Evolutionary conservation across 1,140 invertebrate species (phyloP), one percentile per base, ranked within the genome.

Genomic region (Habropoda laboriosa): DNA sequence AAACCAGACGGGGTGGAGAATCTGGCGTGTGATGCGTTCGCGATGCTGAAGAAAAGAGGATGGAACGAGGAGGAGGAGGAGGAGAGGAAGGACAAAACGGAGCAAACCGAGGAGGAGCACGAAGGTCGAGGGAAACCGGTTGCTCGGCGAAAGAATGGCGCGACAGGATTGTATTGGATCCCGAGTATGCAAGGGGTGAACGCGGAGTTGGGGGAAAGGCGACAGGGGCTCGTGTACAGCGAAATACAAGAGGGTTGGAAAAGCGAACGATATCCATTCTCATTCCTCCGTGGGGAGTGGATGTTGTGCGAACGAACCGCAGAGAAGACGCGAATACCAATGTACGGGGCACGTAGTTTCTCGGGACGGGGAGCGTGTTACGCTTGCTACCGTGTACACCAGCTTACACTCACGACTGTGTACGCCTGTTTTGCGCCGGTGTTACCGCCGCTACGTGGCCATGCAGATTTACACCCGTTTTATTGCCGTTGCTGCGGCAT

Each of bases 391-490:
- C 66, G 32, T 51, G 18, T 40, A 70, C 49, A 55, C 57, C 70
- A 13, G 55, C 57, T 64, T 63, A 74, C 68, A 49, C 63, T 61
- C 57, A 32, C 71, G 63, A 55, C 49, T 57, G 47, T 55, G 47
- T 55, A 53, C 73, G 49, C 16, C 40, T 58, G 79, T 77, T 77
- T 60, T 18, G 42, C 61, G 30, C 55, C 64, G 73, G 40, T 72
- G 61, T 45, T 70, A 45, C 45, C 35, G 27, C n/a, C 80, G 58
- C 27, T 73, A 71, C 78, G 61, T 42, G 64, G 60, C n/a, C 64
- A 63, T 72, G 80, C 81, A 81, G 82, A 85, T 87, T 87, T 87
- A 87, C 74, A 60, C 24, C 58, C 30, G 63, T 87, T 87, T 87
- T 87, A 87, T 87, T 87, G 80, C 64, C 72, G 79, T 49, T 72